Evolutionary conservation across 53 echinoderm and acorn worm species (phyloP).

Genomic region (Henricia sp.): DNA sequence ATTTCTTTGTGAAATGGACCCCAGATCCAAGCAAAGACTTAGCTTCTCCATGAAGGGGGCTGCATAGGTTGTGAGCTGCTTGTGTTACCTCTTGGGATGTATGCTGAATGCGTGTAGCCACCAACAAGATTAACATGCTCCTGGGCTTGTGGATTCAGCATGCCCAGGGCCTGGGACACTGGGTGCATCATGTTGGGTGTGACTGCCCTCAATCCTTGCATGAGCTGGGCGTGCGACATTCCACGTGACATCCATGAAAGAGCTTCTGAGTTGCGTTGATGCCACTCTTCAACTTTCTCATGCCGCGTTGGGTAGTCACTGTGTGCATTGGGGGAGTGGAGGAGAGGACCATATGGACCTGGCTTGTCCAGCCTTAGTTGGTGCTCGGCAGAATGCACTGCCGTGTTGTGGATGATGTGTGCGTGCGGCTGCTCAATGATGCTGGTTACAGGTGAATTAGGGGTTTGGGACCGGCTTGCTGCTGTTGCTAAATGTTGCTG

Average conservation of each 20-base stretch:
- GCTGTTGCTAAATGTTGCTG: not conserved
- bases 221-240: slow-evolving; percentile 54
- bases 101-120: slow-evolving; percentile 47
- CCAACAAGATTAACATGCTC: slow-evolving; percentile 58
- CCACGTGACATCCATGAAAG: slow-evolving; percentile 62
- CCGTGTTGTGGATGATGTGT: slow-evolving; percentile 54
- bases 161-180: slow-evolving; percentile 49
- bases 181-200: slow-evolving; percentile 60
- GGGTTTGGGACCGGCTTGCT: slow-evolving; percentile 54
- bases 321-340: slow-evolving; percentile 52
- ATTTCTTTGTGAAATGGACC: not conserved
- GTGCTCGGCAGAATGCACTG: slow-evolving; percentile 43
- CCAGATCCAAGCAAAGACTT: not conserved
- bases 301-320: slow-evolving; percentile 34
- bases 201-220: slow-evolving; percentile 56
- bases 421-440: slow-evolving; percentile 43
- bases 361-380: slow-evolving; percentile 47
- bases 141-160: slow-evolving; percentile 53
- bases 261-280: slow-evolving; percentile 56
- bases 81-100: slow-evolving; percentile 54
- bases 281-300: slow-evolving; percentile 54
- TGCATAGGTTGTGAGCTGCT: slow-evolving; percentile 52
- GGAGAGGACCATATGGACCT: slow-evolving; percentile 41
- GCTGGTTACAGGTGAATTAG: slow-evolving; percentile 45
- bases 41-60: slow-evolving; percentile 54